Evolutionary conservation across 2,113 vertebrate species (phyloP), one percentile per base, ranked within the genome.

Genomic region (Triplophysa tibetana): DNA sequence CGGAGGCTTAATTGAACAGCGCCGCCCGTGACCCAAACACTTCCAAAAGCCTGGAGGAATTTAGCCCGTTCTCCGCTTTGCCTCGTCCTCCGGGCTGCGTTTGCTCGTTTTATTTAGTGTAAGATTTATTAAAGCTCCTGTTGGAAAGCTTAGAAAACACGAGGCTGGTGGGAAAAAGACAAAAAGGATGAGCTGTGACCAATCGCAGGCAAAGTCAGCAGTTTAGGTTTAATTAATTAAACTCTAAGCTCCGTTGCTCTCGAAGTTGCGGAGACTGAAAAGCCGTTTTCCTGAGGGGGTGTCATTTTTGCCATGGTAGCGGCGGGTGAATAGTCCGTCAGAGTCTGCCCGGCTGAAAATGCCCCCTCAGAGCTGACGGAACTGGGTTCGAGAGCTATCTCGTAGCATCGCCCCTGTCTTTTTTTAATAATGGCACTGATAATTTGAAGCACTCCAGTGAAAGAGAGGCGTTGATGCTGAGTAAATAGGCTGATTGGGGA

Each of bases 401-500:
- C 54, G 45, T 80, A 62, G 63, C 80, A 82, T 68, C 62, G 77
- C 81, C n/a, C 58, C 82, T 79, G 79, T 82, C 79, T 73, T 23
- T 77, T 76, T 81, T 79, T 78, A 87, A 81, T 83, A 80, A 83
- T 84, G 75, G 75, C 64, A 62, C 74, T 82, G 83, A 75, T 82
- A 65, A 85, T 85, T 86, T 80, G 75, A 48, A 68, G 64, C 67
- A 74, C 79, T 88, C 80, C 81, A 83, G 84, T 87, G 79, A 86
- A 81, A 78, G 81, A 83, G 83, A 84, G 75, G 69, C n/a, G 69
- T 79, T 84, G 67, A 77, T 64, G 63, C 81, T 79, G 79, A 80
- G 86, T 86, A 87, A 85, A 86, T 83, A 87, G 80, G 48, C 74
- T 84, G 84, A 83, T 87, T 82, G 81, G 64, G 69, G 80, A 77